phyloP scores from a whole-genome alignment of 2,113 vertebrate species.

The Ophthalmolycus amberensis region DNA sequence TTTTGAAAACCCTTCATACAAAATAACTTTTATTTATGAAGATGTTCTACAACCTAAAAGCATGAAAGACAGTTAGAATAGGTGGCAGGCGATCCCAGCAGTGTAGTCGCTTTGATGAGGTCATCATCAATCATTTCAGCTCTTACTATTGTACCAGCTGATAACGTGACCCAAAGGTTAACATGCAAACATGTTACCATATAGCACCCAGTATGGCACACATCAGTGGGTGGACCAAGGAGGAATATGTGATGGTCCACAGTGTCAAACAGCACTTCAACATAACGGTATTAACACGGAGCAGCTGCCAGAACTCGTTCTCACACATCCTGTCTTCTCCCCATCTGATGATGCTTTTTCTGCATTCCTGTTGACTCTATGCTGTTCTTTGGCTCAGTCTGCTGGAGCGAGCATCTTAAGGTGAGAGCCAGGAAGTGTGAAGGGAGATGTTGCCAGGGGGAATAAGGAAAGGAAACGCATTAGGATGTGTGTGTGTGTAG shows the following conservation, averaged over 20 bases:
- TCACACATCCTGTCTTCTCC: neutral
- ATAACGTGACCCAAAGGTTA: neutral
- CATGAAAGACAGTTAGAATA: too few species aligned
- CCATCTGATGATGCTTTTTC: neutral
- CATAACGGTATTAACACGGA: neutral
- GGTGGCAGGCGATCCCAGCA: too few species aligned
- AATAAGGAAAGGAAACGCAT: neutral
- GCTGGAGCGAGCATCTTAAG: neutral
- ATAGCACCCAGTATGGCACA: neutral
- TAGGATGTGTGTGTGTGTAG: neutral
- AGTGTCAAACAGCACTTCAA: neutral
- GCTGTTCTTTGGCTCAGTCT: neutral
- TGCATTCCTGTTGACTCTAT: neutral
- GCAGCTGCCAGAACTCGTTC: neutral
- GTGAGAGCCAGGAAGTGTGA: conserved; percentile 19
- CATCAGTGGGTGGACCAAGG: neutral
- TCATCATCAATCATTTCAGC: neutral
- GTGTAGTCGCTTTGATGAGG: neutral
- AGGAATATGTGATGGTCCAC: neutral
- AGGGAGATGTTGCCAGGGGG: neutral
- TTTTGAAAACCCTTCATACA: too few species aligned
- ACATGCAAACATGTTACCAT: neutral
- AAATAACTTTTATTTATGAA: too few species aligned
- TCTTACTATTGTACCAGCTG: neutral
- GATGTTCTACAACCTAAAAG: too few species aligned